Evolutionary conservation across 2,888 invertebrate species (phyloP), one percentile per base, ranked within the genome.

Genomic region (Cheilosia scutellata): DNA sequence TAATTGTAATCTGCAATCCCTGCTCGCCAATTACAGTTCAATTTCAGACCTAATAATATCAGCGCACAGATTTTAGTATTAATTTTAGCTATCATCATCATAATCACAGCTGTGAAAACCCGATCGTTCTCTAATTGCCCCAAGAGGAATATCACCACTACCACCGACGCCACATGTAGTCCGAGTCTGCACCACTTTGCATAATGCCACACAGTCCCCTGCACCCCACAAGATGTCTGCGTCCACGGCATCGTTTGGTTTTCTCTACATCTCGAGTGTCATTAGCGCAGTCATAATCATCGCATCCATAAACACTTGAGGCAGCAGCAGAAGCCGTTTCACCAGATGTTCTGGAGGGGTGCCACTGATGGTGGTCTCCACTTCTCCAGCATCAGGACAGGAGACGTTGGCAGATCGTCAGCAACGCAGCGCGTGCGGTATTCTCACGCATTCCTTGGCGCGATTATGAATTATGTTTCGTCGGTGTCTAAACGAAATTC

Each of bases 221-320:
- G 13, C 27, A 13, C 16, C 60, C n/a, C 66, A 53, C n/a, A 20
- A 33, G n/a, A 47, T 57, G 27, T 63, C 53, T 27, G 5, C 51
- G 51, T 37, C 53, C 72, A 40, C n/a, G 27, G 65, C 44, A 42
- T 68, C 63, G 33, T 68, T 60, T 58, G 51, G 16, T n/a, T 47
- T 42, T 7, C 44, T 44, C 58, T 55, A 16, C 31, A 76, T 72
- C 71, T 62, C 27, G 60, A 82, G 66, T 60, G 66, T 71, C 82
- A 82, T 82, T 86, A 82, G 72, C 72, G 63, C 42, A 80, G 80
- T 86, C 82, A 86, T 86, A 86, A 86, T 72, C 80, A 82, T 86
- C 80, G 68, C 76, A 82, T 86, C 68, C 71, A 77, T 86, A 86
- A 76, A 70, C 86, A 71, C 82, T 62, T 57, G 40, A 62, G 65